Conservation (phyloP, 2,113 vertebrate genomes). For the Panthera tigris region DNA sequence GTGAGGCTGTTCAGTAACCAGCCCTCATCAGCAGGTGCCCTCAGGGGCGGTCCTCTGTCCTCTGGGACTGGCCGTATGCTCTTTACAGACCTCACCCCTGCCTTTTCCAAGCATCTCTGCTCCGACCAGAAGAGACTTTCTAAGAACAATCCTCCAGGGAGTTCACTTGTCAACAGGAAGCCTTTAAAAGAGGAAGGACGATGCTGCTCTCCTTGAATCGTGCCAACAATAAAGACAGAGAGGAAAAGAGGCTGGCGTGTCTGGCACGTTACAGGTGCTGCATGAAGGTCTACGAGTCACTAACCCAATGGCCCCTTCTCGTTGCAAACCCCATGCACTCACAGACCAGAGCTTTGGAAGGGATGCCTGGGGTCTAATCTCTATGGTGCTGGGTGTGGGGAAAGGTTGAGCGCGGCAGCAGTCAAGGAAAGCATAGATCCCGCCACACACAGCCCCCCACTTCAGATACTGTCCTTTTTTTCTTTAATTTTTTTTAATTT, state of each 20-base stretch:
- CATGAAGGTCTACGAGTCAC: neutral
- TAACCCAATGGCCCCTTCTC: neutral
- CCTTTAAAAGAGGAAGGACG: neutral
- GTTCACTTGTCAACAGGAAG: neutral
- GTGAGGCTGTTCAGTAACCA: neutral
- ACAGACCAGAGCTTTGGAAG: neutral
- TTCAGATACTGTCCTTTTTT: neutral
- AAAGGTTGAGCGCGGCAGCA: no score
- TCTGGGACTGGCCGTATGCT: neutral
- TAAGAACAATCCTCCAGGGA: neutral
- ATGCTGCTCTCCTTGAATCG: neutral
- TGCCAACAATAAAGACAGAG: neutral
- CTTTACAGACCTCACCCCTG: neutral
- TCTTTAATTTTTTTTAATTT: no score
- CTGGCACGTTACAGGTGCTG: neutral
- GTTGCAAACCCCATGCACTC: neutral
- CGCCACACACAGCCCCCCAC: no score
- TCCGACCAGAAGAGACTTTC: neutral
- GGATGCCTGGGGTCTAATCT: neutral
- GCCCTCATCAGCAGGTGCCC: neutral
- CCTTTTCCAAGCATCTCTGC: neutral
- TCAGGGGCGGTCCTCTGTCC: neutral
- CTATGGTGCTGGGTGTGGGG: neutral
- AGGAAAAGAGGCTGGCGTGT: neutral
- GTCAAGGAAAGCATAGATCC: neutral